Percentiles rank a stretch among this genome's conserved stretches.
Evolutionary conservation across 2,113 vertebrate genomes (phyloP).

Genomic region (Elephas maximus): DNA sequence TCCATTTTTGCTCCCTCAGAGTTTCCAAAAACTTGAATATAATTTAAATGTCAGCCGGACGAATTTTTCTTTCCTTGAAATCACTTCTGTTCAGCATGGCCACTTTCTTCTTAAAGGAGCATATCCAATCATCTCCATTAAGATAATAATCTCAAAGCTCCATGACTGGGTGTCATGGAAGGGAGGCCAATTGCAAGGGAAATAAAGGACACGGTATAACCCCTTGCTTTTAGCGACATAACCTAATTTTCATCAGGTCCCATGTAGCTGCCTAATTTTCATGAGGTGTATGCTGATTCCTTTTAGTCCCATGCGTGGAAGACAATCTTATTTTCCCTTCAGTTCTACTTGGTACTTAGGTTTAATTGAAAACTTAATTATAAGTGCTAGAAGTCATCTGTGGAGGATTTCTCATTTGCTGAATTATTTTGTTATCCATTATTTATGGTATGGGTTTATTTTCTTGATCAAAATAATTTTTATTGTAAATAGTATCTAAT

Average conservation of each 20-base stretch:
- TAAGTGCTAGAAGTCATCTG: constrained; percentile 68
- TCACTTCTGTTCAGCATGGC: not conserved
- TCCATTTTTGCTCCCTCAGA: not conserved
- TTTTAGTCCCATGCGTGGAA: constrained; percentile 24
- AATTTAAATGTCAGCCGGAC: constrained; percentile 26
- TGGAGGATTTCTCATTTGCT: constrained; percentile 63
- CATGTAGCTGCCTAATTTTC: constrained; percentile 72
- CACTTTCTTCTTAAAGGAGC: constrained; percentile 31
- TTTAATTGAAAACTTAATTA: constrained; percentile 81
- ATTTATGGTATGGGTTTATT: constrained; percentile 57
- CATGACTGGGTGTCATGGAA: constrained; percentile 25
- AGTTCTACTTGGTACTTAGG: constrained; percentile 69
- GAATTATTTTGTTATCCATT: constrained; percentile 64
- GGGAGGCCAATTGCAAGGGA: constrained; percentile 18
- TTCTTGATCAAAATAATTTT: constrained; percentile 73
- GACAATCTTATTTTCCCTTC: constrained; percentile 71
- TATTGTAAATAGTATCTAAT: constrained; percentile 68
- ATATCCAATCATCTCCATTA: constrained; percentile 52
- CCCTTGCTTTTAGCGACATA: constrained; percentile 56
- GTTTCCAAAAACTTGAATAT: constrained; percentile 11
- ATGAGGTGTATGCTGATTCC: constrained; percentile 74
- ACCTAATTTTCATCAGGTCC: constrained; percentile 70
- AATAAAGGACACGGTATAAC: constrained; percentile 44
- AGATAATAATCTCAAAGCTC: constrained; percentile 50
- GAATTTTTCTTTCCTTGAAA: constrained; percentile 23